Conservation (phyloP, 2,797 vertebrate genomes). For the Coregonus suidteri region DNA sequence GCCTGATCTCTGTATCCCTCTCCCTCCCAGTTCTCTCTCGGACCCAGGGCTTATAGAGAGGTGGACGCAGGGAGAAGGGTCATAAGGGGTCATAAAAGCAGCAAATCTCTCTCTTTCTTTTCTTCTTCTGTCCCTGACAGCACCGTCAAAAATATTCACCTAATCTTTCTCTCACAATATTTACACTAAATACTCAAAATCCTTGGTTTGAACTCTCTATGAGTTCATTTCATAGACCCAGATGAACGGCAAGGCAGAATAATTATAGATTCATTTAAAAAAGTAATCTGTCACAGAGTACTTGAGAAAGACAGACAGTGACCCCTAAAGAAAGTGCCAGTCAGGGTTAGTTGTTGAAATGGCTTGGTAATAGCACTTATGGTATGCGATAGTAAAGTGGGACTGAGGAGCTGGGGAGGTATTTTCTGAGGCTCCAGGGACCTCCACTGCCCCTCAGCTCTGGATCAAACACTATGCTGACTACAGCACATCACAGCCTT, state of each 20-base stretch:
- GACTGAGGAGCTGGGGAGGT: not conserved
- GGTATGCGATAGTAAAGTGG: not conserved
- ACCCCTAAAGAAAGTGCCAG: not conserved
- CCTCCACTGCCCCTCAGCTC: not conserved
- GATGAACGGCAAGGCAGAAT: not conserved
- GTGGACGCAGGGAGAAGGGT: not conserved
- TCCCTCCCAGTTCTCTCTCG: not conserved
- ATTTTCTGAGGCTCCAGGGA: not conserved
- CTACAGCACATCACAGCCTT: not conserved
- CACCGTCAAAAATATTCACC: conserved; percentile 11
- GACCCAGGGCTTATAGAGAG: not conserved
- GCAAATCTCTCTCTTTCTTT: conserved; percentile 2
- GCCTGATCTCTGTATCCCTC: conserved; percentile 62
- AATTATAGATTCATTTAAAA: not conserved
- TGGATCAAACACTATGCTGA: not conserved
- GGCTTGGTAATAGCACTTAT: not conserved
- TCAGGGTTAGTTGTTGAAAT: too few species aligned
- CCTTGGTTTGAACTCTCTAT: not conserved
- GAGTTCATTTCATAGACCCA: not conserved
- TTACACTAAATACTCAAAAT: not conserved
- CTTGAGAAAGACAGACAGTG: not conserved
- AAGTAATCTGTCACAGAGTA: not conserved
- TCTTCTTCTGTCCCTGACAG: not conserved
- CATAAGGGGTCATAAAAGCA: not conserved
- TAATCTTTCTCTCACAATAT: conserved; percentile 7